Conservation (phyloP, 2,797 vertebrate species). For the Xiphophorus birchmanni region DNA sequence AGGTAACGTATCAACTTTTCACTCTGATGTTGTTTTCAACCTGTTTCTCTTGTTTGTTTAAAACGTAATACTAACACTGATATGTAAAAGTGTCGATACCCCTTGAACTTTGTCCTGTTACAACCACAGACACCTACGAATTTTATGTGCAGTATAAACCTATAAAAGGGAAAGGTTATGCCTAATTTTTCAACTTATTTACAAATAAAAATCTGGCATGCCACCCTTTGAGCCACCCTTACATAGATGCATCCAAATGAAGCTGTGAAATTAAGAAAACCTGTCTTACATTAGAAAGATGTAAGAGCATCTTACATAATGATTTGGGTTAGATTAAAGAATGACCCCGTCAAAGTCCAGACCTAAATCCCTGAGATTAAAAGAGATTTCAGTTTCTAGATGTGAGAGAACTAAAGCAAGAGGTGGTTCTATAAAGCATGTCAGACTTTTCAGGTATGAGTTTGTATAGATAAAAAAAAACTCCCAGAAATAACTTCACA, state of each 20-base stretch:
- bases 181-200: not conserved
- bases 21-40: not conserved
- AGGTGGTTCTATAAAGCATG: not conserved
- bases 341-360: not conserved
- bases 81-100: not conserved
- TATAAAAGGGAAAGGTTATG: not conserved
- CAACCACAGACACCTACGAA: not conserved
- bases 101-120: not conserved
- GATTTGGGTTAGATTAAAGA: not conserved
- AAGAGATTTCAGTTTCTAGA: not conserved
- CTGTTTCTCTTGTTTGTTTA: not conserved
- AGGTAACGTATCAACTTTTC: slow-evolving; percentile 79
- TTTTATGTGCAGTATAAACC: not conserved
- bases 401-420: not conserved
- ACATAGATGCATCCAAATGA: not conserved
- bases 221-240: not conserved
- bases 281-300: not conserved
- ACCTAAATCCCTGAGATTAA: not conserved
- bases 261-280: not conserved
- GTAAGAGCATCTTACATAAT: not conserved
- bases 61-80: not conserved
- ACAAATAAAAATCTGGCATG: not conserved
- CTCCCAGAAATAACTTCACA: not conserved
- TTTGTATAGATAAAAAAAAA: not conserved
- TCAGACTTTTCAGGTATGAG: not conserved